These are phyloP conservation scores for Onychomys torridus DNA, from an alignment of 2,797 vertebrate species.

Conservation along the genomic window DNA sequence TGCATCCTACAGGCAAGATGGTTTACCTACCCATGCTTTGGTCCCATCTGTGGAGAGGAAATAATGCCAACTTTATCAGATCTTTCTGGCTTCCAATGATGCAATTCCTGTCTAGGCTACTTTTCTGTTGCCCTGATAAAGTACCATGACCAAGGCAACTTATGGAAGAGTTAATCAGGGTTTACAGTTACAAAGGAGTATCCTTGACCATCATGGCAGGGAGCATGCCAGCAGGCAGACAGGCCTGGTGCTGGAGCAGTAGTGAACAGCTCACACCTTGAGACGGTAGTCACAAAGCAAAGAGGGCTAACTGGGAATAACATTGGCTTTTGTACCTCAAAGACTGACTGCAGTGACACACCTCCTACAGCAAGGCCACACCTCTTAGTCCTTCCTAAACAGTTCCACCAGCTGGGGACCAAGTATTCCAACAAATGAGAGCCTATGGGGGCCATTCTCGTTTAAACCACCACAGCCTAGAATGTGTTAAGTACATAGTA, in stretches of 20 bases:
- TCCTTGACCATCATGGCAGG: background rate
- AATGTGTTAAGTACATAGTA: background rate
- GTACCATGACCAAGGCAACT: background rate
- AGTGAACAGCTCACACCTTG: background rate
- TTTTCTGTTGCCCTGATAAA: background rate
- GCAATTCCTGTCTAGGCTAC: background rate
- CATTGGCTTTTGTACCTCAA: background rate
- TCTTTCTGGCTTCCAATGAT: background rate
- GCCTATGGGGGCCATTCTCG: background rate
- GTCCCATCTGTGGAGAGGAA: slow-evolving; percentile 36
- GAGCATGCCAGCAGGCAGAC: background rate
- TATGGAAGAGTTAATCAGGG: background rate
- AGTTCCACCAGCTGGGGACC: background rate
- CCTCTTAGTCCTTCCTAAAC: background rate
- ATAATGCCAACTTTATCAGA: background rate
- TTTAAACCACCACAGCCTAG: background rate
- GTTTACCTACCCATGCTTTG: background rate
- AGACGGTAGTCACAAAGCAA: background rate
- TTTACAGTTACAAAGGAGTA: background rate
- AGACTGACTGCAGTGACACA: background rate
- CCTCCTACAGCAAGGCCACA: background rate
- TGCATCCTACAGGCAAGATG: background rate
- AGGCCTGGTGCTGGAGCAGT: background rate
- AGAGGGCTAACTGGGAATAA: background rate
- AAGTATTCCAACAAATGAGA: background rate